Base-by-base conservation (phyloP, 2,113 vertebrate species). In the Halcyon senegalensis region DNA sequence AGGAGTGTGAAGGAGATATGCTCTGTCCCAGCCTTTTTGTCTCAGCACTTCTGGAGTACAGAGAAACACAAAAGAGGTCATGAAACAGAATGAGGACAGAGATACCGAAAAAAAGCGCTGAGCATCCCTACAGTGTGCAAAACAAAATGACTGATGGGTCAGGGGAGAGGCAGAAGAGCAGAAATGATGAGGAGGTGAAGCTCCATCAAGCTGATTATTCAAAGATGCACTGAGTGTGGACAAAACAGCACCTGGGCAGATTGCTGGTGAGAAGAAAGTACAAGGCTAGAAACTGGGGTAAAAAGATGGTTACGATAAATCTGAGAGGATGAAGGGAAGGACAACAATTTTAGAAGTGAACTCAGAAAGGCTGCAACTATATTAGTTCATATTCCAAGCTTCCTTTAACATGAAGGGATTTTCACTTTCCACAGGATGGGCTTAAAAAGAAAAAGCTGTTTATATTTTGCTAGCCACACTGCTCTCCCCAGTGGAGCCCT, bases 151-250 rank as follows among this genome's bases (percentile, higher is more conserved):
- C 24, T 27, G 35, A 73, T 25, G 17, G 27, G 17, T n/a, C 44
- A 74, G 59, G 24, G 33, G 9, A 78, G 73, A 66, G 35, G 27
- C 2, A 55, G n/a, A 44, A 64, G 15, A 82, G 37, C n/a, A 90
- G 82, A 94, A 88, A 51, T 59, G 31, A 95, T 59, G 31, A 95
- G n/a, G 31, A 87, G 21, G n/a, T 69, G 41, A 94, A 84, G 21
- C 64, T 72, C 66, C 50, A 37, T 30, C 9, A 68, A 43, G 21
- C 11, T 90, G 46, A 43, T 31, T 59, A 72, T 43, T 39, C 35
- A 50, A 82, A 91, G 33, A 55, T 31, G 13, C 15, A 68, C 19
- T 10, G 0, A 0, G 50, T 39, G 50, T 35, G 24, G 21, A 33
- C 28, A 50, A 73, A 68, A 37, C 3, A 59, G 31, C 37, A 73